phyloP scores from a whole-genome alignment of 1,140 invertebrate species.

The Drosophila ironensis region DNA sequence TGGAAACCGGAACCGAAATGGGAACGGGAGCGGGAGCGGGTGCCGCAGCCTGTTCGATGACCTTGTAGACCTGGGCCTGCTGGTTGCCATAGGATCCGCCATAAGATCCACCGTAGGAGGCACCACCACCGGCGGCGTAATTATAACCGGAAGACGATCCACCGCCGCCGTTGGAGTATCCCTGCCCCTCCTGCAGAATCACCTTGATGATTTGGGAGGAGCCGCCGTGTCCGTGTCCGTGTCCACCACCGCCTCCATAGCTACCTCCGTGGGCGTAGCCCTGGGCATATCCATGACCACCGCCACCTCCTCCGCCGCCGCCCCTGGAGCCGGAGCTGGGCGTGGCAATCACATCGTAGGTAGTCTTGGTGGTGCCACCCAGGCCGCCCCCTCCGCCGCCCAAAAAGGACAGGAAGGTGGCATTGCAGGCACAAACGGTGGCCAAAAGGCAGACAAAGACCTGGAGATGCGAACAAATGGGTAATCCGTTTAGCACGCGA shows the following conservation, averaged over 20 bases:
- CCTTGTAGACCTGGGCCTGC: conserved; percentile 60
- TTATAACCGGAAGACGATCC: conserved; percentile 19
- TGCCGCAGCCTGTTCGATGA: conserved; percentile 57
- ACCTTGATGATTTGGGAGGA: conserved; percentile 67
- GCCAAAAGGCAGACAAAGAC: conserved; percentile 68
- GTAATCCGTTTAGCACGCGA: conserved; percentile 37
- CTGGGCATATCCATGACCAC: conserved; percentile 24
- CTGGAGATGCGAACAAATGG: conserved; percentile 21
- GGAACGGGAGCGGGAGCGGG: conserved; percentile 1
- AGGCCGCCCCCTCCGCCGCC: conserved; percentile 49
- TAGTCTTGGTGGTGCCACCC: conserved; percentile 39
- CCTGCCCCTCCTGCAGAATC: conserved; percentile 56
- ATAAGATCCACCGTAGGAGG: conserved; percentile 16
- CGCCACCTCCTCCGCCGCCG: conserved; percentile 12
- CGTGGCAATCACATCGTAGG: conserved; percentile 65
- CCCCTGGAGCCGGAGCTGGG: conserved; percentile 38
- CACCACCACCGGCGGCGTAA: conserved; percentile 4
- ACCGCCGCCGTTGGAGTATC: conserved; percentile 44
- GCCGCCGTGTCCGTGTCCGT: conserved; percentile 28
- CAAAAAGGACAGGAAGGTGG: conserved; percentile 66
- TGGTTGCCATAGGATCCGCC: conserved; percentile 25
- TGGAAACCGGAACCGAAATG: conserved; percentile 3
- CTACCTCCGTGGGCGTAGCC: conserved; percentile 25
- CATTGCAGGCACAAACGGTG: conserved; percentile 62
- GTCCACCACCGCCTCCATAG: conserved; percentile 29